Evolutionary conservation across 2,888 invertebrate genomes (phyloP), one percentile per base, ranked within the genome.

Genomic region (Ashinkailepas kermadecensis): DNA sequence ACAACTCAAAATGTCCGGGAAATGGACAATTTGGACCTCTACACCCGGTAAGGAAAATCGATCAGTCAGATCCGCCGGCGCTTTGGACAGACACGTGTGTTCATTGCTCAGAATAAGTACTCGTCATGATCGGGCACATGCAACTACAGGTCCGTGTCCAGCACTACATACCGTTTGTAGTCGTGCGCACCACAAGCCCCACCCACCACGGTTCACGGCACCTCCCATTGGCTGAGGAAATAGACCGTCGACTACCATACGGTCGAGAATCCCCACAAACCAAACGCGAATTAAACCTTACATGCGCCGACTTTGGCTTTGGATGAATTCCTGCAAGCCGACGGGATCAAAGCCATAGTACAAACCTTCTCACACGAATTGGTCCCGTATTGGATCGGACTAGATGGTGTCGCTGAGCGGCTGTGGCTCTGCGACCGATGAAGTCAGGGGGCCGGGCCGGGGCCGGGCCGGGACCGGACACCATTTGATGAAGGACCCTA

Each of bases 181-280:
- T 81, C 82, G 82, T 82, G 81, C 80, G 78, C 74, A 74, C 58
- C 25, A 78, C 81, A 80, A 9, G 81, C 82, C 80, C 81, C 83
- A 81, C 83, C 83, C 80, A 65, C 62, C 58, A 21, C 39, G 15
- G 21, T 39, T 39, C 39, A 39, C 54, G 80, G 23, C 57, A 23
- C 39, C 58, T 25, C 39, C 83, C 67, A 82, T 81, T 82, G 78
- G 74, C 21, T 11, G 74, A 21, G 13, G 54, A 3, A 21, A 15
- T 6, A 54, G 21, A 13, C 25, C 13, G 13, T 0, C 12, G 15
- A 21, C 11, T 54, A 39, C 39, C 70, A 18, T 70, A 70, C 12
- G 54, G 70, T 54, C 18, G 70, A 70, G 54, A 15, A 25, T 15
- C 0, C 12, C 15, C 18, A 54, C 8, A 3, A 54, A 6, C 6